Conservation (phyloP, 2,888 invertebrate genomes). For the Sarcophaga carnaria region DNA sequence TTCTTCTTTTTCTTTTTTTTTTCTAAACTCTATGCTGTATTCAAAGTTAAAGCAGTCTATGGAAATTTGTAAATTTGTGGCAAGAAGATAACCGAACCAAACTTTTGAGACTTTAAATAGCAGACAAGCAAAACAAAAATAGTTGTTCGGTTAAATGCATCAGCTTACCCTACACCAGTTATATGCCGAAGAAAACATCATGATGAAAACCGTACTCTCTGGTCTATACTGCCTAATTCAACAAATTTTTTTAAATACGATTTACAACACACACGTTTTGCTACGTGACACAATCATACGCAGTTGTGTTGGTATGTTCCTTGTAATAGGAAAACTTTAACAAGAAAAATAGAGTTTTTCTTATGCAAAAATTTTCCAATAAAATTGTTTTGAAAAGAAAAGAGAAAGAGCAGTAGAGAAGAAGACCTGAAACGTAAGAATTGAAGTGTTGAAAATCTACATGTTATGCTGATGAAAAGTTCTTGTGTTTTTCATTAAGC, state of each 20-base stretch:
- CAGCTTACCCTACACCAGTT: neutral
- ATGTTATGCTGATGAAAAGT: neutral
- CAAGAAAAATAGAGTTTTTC: neutral
- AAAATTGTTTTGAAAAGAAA: neutral
- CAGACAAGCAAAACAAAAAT: neutral
- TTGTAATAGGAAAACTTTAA: slow-evolving; percentile 34
- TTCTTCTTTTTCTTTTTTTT: too few relatives aligned
- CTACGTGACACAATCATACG: neutral
- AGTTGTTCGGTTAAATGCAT: neutral
- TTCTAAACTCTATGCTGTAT: neutral
- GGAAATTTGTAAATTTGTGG: too few relatives aligned
- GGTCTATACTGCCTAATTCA: too few relatives aligned
- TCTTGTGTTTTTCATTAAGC: neutral
- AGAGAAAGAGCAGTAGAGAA: too few relatives aligned
- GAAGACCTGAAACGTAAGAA: neutral
- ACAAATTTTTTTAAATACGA: too few relatives aligned
- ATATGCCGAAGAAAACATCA: too few relatives aligned
- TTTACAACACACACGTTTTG: too few relatives aligned
- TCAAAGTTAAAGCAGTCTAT: neutral
- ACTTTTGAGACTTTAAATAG: too few relatives aligned
- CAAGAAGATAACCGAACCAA: too few relatives aligned
- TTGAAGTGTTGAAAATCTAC: neutral
- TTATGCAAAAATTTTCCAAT: neutral
- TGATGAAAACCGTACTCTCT: too few relatives aligned
- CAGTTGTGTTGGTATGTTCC: neutral